Conservation (phyloP, 2,797 vertebrate species). For the Valencia hispanica region DNA sequence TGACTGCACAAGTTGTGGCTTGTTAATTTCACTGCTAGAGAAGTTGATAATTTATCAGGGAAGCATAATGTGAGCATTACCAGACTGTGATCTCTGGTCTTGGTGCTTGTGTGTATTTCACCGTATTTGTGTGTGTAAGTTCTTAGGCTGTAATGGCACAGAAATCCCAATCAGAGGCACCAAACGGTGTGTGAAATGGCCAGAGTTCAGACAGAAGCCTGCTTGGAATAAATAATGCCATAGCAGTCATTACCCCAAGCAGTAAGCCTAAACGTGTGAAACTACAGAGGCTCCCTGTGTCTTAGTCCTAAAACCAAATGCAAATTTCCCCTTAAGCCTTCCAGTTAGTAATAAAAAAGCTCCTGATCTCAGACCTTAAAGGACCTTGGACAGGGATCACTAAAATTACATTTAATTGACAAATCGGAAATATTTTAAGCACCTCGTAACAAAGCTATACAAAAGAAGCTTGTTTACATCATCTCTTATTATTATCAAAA, state of each 20-base stretch:
- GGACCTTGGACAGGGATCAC: conserved; percentile 22
- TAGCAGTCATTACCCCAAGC: conserved; percentile 36
- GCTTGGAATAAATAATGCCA: conserved; percentile 57
- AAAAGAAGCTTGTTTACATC: not conserved
- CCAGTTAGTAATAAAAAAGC: conserved; percentile 27
- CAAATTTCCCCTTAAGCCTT: conserved; percentile 21
- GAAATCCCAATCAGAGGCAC: conserved; percentile 57
- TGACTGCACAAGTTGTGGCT: conserved; percentile 5
- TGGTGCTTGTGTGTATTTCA: not conserved
- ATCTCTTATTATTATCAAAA: not conserved
- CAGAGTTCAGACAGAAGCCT: conserved; percentile 53
- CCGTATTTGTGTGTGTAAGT: not conserved
- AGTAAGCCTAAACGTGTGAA: conserved; percentile 27
- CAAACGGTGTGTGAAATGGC: conserved; percentile 66
- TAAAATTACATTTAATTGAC: not conserved
- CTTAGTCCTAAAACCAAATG: conserved; percentile 22
- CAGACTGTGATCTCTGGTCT: not conserved
- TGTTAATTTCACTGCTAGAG: conserved; percentile 16
- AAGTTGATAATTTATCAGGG: conserved; percentile 10
- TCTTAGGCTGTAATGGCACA: conserved; percentile 41
- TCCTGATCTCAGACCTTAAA: conserved; percentile 15
- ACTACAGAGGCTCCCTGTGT: conserved; percentile 16
- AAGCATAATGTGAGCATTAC: conserved; percentile 11
- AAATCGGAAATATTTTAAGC: not conserved
- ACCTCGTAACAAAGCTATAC: not conserved